Conservation (phyloP, 2,113 vertebrate species). For the Rhagologus leucostigma region DNA sequence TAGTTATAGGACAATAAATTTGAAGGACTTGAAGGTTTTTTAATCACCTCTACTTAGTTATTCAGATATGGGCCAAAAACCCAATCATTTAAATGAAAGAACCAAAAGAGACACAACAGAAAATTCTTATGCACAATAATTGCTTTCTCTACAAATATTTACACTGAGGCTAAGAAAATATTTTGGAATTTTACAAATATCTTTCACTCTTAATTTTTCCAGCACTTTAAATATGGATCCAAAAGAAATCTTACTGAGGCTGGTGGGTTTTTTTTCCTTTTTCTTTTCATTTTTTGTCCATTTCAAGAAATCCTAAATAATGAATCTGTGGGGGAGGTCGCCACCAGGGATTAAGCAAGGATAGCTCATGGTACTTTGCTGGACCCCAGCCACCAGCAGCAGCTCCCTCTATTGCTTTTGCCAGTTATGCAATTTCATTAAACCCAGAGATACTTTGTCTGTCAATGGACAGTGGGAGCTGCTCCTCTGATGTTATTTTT, state of each 20-base stretch:
- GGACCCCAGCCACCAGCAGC: not conserved
- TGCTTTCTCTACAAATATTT: constrained; percentile 36
- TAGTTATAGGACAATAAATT: constrained; percentile 59
- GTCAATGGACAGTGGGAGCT: not conserved
- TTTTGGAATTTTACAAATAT: constrained; percentile 48
- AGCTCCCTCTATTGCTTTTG: constrained; percentile 37
- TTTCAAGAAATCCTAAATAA: not conserved
- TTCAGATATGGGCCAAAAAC: constrained; percentile 32
- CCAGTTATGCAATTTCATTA: not conserved
- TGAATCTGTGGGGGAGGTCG: not conserved
- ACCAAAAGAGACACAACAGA: not conserved
- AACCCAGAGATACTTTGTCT: not conserved
- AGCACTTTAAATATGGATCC: constrained; percentile 10
- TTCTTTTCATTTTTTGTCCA: not conserved
- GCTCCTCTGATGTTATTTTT: not conserved
- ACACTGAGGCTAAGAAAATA: constrained; percentile 1
- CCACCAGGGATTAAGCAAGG: not conserved
- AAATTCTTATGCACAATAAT: not conserved
- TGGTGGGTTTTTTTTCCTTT: not conserved
- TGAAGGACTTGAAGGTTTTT: constrained; percentile 23
- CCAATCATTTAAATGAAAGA: not conserved
- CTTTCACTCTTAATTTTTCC: constrained; percentile 18
- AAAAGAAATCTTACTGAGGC: not conserved
- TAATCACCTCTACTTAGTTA: constrained; percentile 62
- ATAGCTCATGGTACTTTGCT: not conserved